Base-by-base conservation (phyloP, 2,113 vertebrate genomes). In the Cardinalis cardinalis region DNA sequence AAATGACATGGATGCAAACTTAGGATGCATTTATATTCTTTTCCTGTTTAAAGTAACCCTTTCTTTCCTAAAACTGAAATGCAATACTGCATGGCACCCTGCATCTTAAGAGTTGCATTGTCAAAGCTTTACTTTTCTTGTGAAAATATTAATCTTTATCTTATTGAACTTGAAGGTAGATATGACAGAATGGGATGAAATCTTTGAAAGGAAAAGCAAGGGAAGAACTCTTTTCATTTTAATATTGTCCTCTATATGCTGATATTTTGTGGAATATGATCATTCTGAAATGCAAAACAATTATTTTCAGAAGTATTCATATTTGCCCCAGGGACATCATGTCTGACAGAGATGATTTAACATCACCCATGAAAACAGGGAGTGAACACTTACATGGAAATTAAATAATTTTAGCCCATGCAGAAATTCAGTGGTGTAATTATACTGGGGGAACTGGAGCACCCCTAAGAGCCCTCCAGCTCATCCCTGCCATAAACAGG, bases 341-440 rank as follows among this genome's bases (percentile, higher is more conserved):
- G 41, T 92, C 87, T 93, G 92, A 86, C 86, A 90, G 59, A 93
- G 81, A 83, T 55, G 43, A 93, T 93, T 95, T 89, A 93, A 65
- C 66, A 82, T 55, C 70, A 90, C 68, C 71, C 77, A 56, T 82
- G 17, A 29, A 81, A 84, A 81, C 2, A 87, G 53, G 60, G 69
- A 72, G 52, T 19, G 43, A 92, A 64, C 36, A 48, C n/a, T 81
- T 81, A 46, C 6, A 55, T 38, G 25, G 44, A 53, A 92, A 72
- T 59, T 13, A 93, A 92, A 69, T 69, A 0, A 90, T 72, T 73
- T 65, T 76, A 76, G 43, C 43, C 59, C 79, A 44, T 4, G 1
- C 10, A 40, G 56, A 59, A 76, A 23, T 87, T 80, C 1, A 4
- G 25, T 56, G 43, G 46, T 65, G 59, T 84, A 52, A 94, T 90